phyloP scores from a whole-genome alignment of 2,888 invertebrate genomes.

The Leptopilina myrica region DNA sequence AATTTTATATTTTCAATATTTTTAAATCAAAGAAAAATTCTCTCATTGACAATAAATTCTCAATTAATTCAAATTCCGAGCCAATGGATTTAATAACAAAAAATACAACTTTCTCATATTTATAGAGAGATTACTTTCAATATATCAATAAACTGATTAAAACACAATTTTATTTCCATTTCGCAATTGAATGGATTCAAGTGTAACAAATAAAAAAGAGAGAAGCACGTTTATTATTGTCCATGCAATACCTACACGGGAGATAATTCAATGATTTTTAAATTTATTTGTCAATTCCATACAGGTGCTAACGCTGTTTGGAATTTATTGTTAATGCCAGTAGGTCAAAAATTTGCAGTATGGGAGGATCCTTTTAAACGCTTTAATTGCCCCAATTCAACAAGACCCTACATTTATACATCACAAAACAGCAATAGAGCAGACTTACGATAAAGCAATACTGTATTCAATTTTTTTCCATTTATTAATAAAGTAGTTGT shows the following conservation, averaged over 20 bases:
- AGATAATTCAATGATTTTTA: background rate
- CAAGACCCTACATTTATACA: slow-evolving; percentile 76
- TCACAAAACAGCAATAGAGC: slow-evolving; percentile 50
- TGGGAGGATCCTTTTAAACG: slow-evolving; percentile 72
- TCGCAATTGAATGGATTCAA: too few relatives aligned
- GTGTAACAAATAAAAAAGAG: background rate
- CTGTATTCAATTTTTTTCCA: background rate
- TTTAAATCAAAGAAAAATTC: too few relatives aligned
- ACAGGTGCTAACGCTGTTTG: slow-evolving; percentile 80
- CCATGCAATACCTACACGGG: too few relatives aligned
- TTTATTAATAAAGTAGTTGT: too few relatives aligned
- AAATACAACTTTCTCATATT: too few relatives aligned
- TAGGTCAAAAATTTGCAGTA: slow-evolving; percentile 76
- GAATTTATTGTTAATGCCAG: slow-evolving; percentile 81
- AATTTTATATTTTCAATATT: too few relatives aligned
- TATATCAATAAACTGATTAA: too few relatives aligned
- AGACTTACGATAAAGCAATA: background rate
- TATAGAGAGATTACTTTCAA: too few relatives aligned
- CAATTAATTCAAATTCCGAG: too few relatives aligned
- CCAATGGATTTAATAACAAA: too few relatives aligned
- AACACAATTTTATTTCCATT: too few relatives aligned
- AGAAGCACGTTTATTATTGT: background rate
- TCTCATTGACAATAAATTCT: too few relatives aligned
- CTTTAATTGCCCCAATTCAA: slow-evolving; percentile 77
- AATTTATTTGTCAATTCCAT: slow-evolving; percentile 54